Evolutionary conservation across 2,888 invertebrate species (phyloP), one percentile per base, ranked within the genome.

Genomic region (Mythimna loreyi): DNA sequence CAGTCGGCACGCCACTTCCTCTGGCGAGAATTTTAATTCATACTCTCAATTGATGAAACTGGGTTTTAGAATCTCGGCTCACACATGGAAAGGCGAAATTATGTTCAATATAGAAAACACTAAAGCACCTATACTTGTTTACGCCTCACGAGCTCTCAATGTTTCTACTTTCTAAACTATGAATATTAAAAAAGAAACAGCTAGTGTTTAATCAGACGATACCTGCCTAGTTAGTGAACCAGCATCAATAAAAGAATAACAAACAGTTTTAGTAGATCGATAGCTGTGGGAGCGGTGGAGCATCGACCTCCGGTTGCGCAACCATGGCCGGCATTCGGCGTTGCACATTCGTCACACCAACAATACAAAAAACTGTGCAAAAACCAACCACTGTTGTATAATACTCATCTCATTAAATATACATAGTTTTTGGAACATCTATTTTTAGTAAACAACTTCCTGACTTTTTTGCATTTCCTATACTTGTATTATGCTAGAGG

Each of bases 301-400:
- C 92, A 91, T 91, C 91, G 93, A 93, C 93, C 93, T 90, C 90
- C 71, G 63, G 85, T 93, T 93, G 87, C 91, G 92, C 87, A 93
- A 93, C 87, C 68, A 78, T 79, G 80, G 80, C 80, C 85, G 78
- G 69, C 75, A 83, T 87, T 85, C 85, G 58, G 59, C 40, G 84
- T 82, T 85, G 86, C 88, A 86, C 85, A 87, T 89, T 88, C 84
- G 83, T 86, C 82, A 87, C 83, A 84, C 78, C 78, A 76, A 79
- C 72, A 65, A 61, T 67, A 70, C 36, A 74, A 78, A 78, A 84
- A 76, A 50, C 66, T 61, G 25, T 67, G 66, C 70, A 83, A 81
- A 84, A 82, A 77, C 55, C 23, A 58, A 63, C 65, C 56, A 77
- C 69, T 62, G 56, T 84, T 84, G 74, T 70, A 78, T 84, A 80